Conservation (phyloP, 1,140 invertebrate species). For the Chlorops oryzae region DNA sequence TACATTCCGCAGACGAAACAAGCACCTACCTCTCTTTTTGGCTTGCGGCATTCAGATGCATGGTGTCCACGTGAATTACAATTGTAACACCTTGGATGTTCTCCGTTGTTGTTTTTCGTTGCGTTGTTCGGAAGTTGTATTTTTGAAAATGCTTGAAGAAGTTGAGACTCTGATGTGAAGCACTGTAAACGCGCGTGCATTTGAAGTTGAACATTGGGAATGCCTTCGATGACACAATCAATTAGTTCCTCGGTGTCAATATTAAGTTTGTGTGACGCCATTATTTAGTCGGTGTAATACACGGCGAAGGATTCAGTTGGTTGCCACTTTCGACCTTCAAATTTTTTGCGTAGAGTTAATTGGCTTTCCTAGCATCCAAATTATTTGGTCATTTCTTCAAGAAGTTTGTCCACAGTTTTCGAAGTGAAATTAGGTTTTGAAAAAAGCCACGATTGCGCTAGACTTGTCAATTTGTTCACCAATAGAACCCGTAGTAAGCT, state of each 20-base stretch:
- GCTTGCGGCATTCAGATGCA: constrained; percentile 6
- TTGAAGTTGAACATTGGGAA: constrained; percentile 15
- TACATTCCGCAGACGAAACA: not conserved
- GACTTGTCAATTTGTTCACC: not conserved
- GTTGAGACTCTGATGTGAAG: not conserved
- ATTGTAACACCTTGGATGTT: constrained; percentile 5
- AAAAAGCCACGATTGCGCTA: constrained; percentile 1
- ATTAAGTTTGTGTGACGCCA: constrained; percentile 17
- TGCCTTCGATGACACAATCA: constrained; percentile 24
- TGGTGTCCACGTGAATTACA: constrained; percentile 4
- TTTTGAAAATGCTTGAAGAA: constrained; percentile 4
- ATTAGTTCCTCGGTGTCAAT: constrained; percentile 22
- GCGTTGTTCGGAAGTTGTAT: not conserved
- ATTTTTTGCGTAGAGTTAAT: not conserved
- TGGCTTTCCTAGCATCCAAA: not conserved
- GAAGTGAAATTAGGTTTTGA: not conserved
- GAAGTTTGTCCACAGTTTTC: not conserved
- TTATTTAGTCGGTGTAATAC: constrained; percentile 25
- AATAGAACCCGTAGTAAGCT: not conserved
- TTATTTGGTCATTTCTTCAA: not conserved
- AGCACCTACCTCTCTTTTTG: not conserved
- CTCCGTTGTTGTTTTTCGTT: not conserved
- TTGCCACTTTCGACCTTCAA: not conserved
- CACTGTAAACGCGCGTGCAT: constrained; percentile 16
- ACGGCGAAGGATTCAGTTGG: constrained; percentile 11